A percentile compares a stretch with the other conserved stretches of the same genome.
phyloP scores from a whole-genome alignment of 2,888 invertebrate species.

The Drosophila paramelanica region DNA sequence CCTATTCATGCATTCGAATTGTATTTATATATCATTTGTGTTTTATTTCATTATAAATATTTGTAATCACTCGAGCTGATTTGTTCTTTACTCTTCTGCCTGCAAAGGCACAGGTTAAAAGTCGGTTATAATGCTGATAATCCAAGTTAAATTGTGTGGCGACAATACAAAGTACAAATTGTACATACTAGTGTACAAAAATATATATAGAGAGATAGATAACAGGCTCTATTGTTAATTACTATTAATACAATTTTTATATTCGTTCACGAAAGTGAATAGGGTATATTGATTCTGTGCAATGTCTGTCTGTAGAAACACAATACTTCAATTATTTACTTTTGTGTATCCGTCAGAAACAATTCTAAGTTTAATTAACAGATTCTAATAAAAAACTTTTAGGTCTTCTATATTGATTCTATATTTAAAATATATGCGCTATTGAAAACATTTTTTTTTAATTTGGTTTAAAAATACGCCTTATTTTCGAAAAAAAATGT shows the following conservation, averaged over 20 bases:
- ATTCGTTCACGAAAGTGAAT: too few species aligned
- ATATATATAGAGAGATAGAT: background rate
- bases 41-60: background rate
- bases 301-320: too few species aligned
- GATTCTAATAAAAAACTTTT: too few species aligned
- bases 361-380: too few species aligned
- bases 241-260: background rate
- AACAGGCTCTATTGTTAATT: background rate
- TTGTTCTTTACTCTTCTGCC: background rate
- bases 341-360: too few species aligned
- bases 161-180: constrained; percentile 1
- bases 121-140: background rate
- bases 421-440: too few species aligned
- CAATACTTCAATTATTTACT: too few species aligned
- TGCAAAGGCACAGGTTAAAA: background rate
- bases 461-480: too few species aligned
- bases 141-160: background rate
- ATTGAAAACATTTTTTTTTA: too few species aligned
- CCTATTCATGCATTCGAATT: constrained; percentile 4
- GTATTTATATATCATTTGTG: background rate
- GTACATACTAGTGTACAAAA: background rate
- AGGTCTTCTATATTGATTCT: too few species aligned
- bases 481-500: too few species aligned
- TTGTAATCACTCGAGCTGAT: background rate
- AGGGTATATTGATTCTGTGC: too few species aligned